These are phyloP conservation scores for Sandelia bainsii DNA, from an alignment of 2,797 vertebrate species.

Conservation along the genomic window DNA sequence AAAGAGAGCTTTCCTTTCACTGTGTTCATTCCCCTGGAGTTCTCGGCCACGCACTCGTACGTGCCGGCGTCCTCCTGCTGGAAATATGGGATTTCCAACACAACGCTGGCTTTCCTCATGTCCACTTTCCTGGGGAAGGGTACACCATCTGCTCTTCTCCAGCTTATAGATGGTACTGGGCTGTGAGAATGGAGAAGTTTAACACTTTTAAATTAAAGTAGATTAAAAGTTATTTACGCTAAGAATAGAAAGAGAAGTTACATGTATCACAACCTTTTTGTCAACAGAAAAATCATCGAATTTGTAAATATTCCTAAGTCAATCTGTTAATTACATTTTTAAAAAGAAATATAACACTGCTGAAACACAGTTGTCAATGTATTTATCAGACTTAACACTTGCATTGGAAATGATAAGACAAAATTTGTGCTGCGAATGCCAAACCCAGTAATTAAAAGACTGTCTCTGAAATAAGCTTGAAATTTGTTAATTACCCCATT, in stretches of 20 bases:
- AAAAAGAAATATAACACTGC: too few species aligned
- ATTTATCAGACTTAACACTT: too few species aligned
- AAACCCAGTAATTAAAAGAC: neutral
- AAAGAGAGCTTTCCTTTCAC: conserved; percentile 95
- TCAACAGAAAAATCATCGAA: neutral
- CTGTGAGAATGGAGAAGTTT: conserved; percentile 72
- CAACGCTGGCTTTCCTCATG: conserved; percentile 89
- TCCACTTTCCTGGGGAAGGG: conserved; percentile 92
- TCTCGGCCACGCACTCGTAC: conserved; percentile 96
- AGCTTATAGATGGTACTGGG: conserved; percentile 93
- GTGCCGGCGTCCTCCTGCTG: conserved; percentile 94
- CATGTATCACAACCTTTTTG: neutral
- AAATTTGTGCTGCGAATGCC: neutral
- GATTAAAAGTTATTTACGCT: too few species aligned
- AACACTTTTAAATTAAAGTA: neutral
- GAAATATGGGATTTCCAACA: conserved; percentile 97
- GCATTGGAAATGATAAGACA: neutral
- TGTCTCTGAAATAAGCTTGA: neutral
- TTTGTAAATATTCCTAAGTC: too few species aligned
- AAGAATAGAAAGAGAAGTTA: too few species aligned
- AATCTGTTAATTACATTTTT: too few species aligned
- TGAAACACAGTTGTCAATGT: neutral
- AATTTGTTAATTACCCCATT: neutral
- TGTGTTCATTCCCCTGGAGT: conserved; percentile 93
- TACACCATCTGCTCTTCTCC: conserved; percentile 90